Base-by-base conservation (phyloP, 2,888 invertebrate species). In the Osmoderma eremita region DNA sequence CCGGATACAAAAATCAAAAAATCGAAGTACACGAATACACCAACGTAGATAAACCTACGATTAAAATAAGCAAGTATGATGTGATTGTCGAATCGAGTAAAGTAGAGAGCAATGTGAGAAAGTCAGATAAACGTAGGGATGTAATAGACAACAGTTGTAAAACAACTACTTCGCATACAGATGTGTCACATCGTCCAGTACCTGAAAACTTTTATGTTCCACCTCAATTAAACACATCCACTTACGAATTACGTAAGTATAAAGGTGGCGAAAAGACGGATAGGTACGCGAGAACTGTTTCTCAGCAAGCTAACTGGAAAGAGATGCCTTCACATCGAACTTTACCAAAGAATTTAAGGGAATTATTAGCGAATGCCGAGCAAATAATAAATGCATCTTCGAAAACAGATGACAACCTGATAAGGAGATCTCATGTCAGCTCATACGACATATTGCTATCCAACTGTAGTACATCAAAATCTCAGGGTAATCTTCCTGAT, bases 301-400 rank as follows among this genome's bases (percentile, higher is more conserved):
- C 42, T 20, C 62, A 62, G 15, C 62, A 50, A 6, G 70, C 69
- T 12, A 58, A 65, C n/a, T 67, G 64, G 50, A 73, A 69, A 65
- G 70, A 71, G 45, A 53, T 69, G 48, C 74, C 72, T 42, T 62
- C 74, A 45, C 79, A 79, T 73, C 74, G 78, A 56, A 79, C 79
- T 39, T 71, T 79, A 63, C 79, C 79, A 48, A 77, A 77, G 66
- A 79, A 77, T 69, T 69, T 79, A 49, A 70, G 76, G 66, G 78
- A 78, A 68, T 67, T 77, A 39, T 72, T 70, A 41, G 71, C 74
- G 20, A 71, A 72, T 17, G 71, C 73, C 41, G 73, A 75, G 62
- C 67, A 65, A 50, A 39, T 69, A 22, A 56, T 68, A 6, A 68
- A 58, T 53, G 65, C 70, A 49, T 42, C 67, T 24, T 38, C 67